These are phyloP conservation scores for Blastobasis lacticolella DNA, from an alignment of 2,888 invertebrate species.

Conservation along the genomic window DNA sequence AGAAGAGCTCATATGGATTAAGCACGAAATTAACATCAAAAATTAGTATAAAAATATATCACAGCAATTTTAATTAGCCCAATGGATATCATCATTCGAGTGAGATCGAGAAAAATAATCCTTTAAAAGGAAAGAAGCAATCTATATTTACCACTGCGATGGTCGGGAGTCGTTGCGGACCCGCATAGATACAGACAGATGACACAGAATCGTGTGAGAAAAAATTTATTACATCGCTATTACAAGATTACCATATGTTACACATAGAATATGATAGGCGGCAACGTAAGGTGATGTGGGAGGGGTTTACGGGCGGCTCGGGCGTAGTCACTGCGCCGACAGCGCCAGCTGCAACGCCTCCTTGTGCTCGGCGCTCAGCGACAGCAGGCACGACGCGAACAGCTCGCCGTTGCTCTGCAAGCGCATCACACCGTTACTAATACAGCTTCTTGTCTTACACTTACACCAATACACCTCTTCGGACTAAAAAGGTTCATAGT, in stretches of 20 bases:
- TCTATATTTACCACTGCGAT: constrained; percentile 1
- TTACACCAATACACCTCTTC: too few relatives aligned
- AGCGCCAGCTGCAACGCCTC: constrained; percentile 86
- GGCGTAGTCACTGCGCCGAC: constrained; percentile 43
- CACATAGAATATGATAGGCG: constrained; percentile 1
- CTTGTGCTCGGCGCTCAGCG: constrained; percentile 86
- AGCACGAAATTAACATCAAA: constrained; percentile 41
- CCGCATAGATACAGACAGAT: background rate
- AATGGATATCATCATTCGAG: constrained; percentile 30
- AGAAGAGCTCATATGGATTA: constrained; percentile 41
- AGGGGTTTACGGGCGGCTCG: constrained; percentile 15
- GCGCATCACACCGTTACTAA: constrained; percentile 5
- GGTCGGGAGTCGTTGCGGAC: background rate
- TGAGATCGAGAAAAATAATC: constrained; percentile 19
- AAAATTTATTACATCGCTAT: constrained; percentile 4
- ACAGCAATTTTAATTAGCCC: constrained; percentile 67
- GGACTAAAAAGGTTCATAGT: too few relatives aligned
- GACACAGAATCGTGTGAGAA: constrained; percentile 13
- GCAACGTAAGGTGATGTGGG: constrained; percentile 21
- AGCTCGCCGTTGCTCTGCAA: constrained; percentile 83
- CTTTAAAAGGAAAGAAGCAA: constrained; percentile 17
- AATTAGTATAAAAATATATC: constrained; percentile 68
- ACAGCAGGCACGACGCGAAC: constrained; percentile 85
- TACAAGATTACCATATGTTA: constrained; percentile 5
- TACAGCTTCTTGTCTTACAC: too few relatives aligned